phyloP scores from a whole-genome alignment of 2,888 invertebrate species.

The Eremobia ochroleuca region DNA sequence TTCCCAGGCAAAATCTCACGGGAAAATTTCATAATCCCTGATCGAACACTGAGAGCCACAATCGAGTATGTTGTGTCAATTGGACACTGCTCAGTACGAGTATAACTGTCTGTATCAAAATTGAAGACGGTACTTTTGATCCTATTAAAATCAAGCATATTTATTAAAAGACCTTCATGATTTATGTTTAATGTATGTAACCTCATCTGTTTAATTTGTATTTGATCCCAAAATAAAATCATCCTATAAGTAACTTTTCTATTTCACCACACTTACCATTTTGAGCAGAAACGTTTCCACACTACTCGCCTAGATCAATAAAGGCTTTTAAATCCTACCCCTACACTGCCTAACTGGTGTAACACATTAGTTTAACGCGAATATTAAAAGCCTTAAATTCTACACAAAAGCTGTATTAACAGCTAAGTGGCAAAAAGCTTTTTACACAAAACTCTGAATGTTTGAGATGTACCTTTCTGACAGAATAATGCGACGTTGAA shows the following conservation, averaged over 20 bases:
- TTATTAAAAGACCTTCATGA: background rate
- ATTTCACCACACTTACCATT: background rate
- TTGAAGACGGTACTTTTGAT: background rate
- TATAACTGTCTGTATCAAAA: background rate
- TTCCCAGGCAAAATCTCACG: too few relatives aligned
- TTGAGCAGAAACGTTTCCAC: background rate
- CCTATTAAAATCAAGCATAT: background rate
- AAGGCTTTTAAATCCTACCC: conserved; percentile 41
- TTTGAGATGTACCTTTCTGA: conserved; percentile 26
- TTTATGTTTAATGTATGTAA: background rate
- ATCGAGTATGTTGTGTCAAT: background rate
- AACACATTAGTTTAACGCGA: conserved; percentile 51
- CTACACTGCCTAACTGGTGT: conserved; percentile 31
- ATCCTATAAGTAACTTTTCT: background rate
- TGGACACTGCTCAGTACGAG: too few relatives aligned
- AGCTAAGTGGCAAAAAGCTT: conserved; percentile 57
- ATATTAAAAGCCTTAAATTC: conserved; percentile 45
- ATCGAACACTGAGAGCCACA: background rate
- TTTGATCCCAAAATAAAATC: background rate
- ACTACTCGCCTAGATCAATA: conserved; percentile 31
- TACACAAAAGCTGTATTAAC: conserved; percentile 46
- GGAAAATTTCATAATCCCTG: background rate
- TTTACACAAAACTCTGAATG: conserved; percentile 39
- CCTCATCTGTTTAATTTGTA: background rate
- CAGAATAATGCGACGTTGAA: conserved; percentile 20